phyloP scores from a whole-genome alignment of 2,888 invertebrate species.

The Cheilosia grossa region DNA sequence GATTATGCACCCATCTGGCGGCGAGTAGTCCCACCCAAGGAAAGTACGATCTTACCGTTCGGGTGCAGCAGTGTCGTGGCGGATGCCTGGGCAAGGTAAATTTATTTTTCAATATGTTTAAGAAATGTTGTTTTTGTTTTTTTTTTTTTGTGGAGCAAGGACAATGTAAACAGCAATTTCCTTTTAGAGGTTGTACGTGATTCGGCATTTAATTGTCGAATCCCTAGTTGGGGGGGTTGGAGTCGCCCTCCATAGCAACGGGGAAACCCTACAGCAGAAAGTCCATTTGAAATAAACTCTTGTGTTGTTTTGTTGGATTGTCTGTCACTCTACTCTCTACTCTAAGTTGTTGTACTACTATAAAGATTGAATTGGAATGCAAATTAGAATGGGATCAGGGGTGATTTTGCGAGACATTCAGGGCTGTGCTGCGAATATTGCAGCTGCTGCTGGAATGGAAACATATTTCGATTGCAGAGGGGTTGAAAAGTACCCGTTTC shows the following conservation, averaged over 20 bases:
- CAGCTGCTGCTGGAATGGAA: slow-evolving; percentile 17
- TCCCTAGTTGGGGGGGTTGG: slow-evolving; percentile 13
- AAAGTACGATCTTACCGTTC: slow-evolving; percentile 70
- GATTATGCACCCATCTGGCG: slow-evolving; percentile 74
- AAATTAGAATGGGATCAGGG: slow-evolving; percentile 48
- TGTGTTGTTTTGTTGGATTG: background rate
- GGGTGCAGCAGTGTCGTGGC: slow-evolving; percentile 79
- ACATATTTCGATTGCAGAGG: background rate
- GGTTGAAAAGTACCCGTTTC: background rate
- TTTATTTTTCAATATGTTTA: slow-evolving; percentile 7
- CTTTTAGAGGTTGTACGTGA: slow-evolving; percentile 58
- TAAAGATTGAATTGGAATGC: slow-evolving; percentile 53
- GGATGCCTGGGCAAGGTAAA: slow-evolving; percentile 80
- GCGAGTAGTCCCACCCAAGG: slow-evolving; percentile 67
- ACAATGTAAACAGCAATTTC: slow-evolving; percentile 61
- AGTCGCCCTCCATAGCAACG: background rate
- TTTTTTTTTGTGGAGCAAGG: background rate
- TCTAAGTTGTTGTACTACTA: slow-evolving; percentile 17
- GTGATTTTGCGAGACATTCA: slow-evolving; percentile 26
- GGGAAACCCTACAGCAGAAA: slow-evolving; percentile 33
- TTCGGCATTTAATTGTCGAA: slow-evolving; percentile 62
- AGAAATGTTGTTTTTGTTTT: background rate
- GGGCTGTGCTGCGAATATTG: slow-evolving; percentile 31
- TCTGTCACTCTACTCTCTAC: slow-evolving; percentile 6
- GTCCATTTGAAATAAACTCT: slow-evolving; percentile 15